Base-by-base conservation (phyloP, 2,888 invertebrate genomes). In the Bedellia somnulentella region DNA sequence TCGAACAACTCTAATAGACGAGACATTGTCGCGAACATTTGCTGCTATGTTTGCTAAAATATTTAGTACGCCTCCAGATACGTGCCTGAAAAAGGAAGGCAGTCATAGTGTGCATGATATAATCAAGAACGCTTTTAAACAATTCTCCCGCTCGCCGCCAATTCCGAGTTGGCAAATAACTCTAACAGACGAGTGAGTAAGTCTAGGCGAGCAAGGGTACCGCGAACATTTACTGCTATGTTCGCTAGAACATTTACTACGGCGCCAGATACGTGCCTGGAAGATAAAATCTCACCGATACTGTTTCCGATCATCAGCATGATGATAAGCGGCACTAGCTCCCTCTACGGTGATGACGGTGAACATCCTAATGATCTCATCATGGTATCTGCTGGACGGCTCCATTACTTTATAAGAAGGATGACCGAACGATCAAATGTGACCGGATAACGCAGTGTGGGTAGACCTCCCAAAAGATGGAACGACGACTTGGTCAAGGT, bases 311-410 rank as follows among this genome's bases (percentile, higher is more conserved):
- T 70, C 70, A 29, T 68, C 68, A 1, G 70, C 62, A 34, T 67
- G 64, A 25, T 68, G 67, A 37, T 67, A 68, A 0, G 63, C 53
- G 8, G 88, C 81, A 37, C 87, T 89, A 37, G 93, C 90, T 5
- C 93, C 90, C 50, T 95, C 93, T 8, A 96, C 89, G 0, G 94
- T 94, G 47, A 97, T 94, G 58, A 92, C 89, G 1, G 89, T 92
- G 66, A 98, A 98, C 91, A 98, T 94, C 49, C 92, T 86, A 96
- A 99, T 95, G 37, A 99, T 93, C 57, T 94, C 94, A n/a, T n/a
- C n/a, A n/a, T n/a, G n/a, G n/a, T n/a, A n/a, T n/a, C n/a, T n/a
- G n/a, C n/a, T n/a, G n/a, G n/a, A n/a, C n/a, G n/a, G n/a, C n/a
- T n/a, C n/a, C n/a, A n/a, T n/a, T n/a, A n/a, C n/a, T n/a, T n/a